These are phyloP conservation scores for Sebastes steindachneri DNA, from an alignment of 2,797 vertebrate species.

Conservation along the genomic window DNA sequence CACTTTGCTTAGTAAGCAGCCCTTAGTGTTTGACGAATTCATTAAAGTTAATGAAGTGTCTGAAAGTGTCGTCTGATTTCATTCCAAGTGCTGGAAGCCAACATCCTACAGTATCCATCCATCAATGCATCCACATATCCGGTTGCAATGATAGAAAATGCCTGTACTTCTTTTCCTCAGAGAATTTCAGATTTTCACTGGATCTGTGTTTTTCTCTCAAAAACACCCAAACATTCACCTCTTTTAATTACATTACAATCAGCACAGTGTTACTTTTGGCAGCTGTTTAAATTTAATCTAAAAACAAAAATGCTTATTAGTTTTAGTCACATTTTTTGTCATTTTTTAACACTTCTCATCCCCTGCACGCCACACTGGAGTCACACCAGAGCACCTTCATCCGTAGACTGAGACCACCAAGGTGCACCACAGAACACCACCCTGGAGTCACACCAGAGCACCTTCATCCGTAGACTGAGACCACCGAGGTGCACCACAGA, in stretches of 20 bases:
- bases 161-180: not conserved
- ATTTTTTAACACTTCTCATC: no score
- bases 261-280: no score
- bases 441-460: no score
- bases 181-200: not conserved
- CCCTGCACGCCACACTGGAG: no score
- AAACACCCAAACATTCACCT: not conserved
- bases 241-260: not conserved
- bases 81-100: constrained; percentile 7
- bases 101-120: not conserved
- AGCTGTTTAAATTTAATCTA: no score
- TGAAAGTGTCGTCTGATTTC: not conserved
- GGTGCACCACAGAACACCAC: no score
- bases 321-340: no score
- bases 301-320: no score
- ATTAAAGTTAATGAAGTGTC: constrained; percentile 22
- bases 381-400: no score
- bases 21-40: not conserved
- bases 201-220: not conserved
- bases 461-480: no score
- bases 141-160: not conserved
- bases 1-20: not conserved
- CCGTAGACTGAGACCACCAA: no score
- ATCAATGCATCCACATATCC: not conserved
- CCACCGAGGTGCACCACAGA: no score